Conservation (phyloP, 2,888 invertebrate genomes). For the Synergus laeviventris region DNA sequence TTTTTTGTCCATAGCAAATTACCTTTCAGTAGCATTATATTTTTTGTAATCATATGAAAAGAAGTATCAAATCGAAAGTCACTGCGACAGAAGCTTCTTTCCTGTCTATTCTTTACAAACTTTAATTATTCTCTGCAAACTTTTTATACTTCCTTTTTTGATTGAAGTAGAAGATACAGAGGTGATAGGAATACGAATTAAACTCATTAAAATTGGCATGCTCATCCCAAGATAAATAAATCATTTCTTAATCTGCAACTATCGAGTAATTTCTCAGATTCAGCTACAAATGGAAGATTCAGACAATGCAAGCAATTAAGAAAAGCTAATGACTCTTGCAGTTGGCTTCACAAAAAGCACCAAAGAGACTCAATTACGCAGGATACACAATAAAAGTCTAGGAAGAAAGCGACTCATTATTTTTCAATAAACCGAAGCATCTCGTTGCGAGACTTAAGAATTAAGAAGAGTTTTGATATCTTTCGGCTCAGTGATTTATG, state of each 20-base stretch:
- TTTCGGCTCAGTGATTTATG: background rate
- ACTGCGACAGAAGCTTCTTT: conserved; percentile 25
- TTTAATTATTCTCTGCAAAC: background rate
- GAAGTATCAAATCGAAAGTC: conserved; percentile 34
- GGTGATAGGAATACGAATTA: background rate
- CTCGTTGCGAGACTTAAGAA: background rate
- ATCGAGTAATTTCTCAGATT: conserved; percentile 18
- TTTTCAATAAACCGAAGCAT: background rate
- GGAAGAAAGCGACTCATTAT: background rate
- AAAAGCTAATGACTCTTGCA: conserved; percentile 20
- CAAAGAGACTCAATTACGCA: background rate
- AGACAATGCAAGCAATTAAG: conserved; percentile 24
- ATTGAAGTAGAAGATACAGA: conserved; percentile 9
- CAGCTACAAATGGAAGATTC: conserved; percentile 22
- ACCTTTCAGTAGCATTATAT: background rate
- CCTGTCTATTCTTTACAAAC: background rate
- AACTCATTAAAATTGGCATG: conserved; percentile 38
- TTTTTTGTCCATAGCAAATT: background rate
- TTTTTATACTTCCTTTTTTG: background rate
- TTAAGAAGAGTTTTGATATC: background rate
- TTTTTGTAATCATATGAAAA: conserved; percentile 28
- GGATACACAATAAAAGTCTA: conserved; percentile 20
- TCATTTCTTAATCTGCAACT: background rate
- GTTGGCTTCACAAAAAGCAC: conserved; percentile 21
- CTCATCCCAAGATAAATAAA: conserved; percentile 34